Evolutionary conservation across 2,797 vertebrate genomes (phyloP).

Genomic region (Rachycentron canadum): DNA sequence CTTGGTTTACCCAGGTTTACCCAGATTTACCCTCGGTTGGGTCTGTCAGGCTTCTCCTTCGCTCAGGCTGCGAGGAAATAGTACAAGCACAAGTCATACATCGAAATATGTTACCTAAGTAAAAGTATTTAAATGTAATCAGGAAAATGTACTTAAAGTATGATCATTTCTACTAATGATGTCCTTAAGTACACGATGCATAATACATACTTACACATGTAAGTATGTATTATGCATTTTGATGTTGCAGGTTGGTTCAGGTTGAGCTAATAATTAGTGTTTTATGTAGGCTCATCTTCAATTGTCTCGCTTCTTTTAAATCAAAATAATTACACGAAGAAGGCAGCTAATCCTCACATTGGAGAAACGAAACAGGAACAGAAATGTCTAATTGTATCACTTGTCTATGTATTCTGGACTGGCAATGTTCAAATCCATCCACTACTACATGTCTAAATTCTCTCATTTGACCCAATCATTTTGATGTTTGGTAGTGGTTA

Average conservation of each 20-base stretch:
- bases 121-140: background rate
- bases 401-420: background rate
- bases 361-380: no score
- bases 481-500: background rate
- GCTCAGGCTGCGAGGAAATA: no score
- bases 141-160: background rate
- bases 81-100: no score
- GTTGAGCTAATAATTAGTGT: background rate
- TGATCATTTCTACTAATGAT: no score
- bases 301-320: no score
- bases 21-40: background rate
- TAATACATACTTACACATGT: background rate
- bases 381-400: background rate
- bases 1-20: no score
- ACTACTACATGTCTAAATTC: accelerated
- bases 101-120: background rate
- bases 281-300: background rate
- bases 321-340: no score
- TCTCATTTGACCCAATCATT: no score
- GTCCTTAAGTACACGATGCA: background rate
- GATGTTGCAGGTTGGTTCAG: background rate
- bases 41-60: slow-evolving; percentile 32
- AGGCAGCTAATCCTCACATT: no score
- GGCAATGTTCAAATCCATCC: accelerated
- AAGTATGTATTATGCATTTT: no score